Conservation (phyloP, 2,888 invertebrate species). For the Creontiades dilutus region DNA sequence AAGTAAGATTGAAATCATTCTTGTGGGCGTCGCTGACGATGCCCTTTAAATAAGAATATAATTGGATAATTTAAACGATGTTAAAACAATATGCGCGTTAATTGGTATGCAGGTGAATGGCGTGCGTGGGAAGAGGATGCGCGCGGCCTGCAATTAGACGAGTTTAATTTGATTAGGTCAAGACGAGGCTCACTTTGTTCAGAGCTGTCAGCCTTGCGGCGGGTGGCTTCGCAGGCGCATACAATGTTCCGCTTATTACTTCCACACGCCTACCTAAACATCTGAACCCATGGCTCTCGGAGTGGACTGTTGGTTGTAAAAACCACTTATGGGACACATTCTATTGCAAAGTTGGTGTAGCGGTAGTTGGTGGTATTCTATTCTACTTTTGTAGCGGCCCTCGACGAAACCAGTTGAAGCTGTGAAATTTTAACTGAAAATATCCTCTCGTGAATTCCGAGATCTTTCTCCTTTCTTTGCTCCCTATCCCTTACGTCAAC, state of each 20-base stretch:
- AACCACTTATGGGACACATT: not conserved
- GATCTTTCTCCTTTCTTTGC: too few relatives aligned
- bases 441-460: too few relatives aligned
- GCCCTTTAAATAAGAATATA: constrained; percentile 4
- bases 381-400: too few relatives aligned
- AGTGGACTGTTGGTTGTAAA: not conserved
- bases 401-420: too few relatives aligned
- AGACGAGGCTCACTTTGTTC: constrained; percentile 19
- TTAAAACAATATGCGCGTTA: constrained; percentile 35
- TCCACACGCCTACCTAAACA: not conserved
- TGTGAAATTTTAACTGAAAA: too few relatives aligned
- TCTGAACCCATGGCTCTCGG: too few relatives aligned
- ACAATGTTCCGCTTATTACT: constrained; percentile 25
- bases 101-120: constrained; percentile 25
- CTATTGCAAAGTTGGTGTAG: too few relatives aligned
- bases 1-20: not conserved
- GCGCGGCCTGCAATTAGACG: constrained; percentile 31
- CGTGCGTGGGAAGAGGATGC: constrained; percentile 26
- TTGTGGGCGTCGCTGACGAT: constrained; percentile 25
- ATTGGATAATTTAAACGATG: constrained; percentile 30
- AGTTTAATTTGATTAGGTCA: constrained; percentile 35
- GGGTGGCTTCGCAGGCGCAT: constrained; percentile 16
- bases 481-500: too few relatives aligned
- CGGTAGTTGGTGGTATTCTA: too few relatives aligned
- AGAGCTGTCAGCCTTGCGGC: not conserved